These are phyloP conservation scores for Helleia helle DNA, from an alignment of 2,888 invertebrate species.

Conservation along the genomic window DNA sequence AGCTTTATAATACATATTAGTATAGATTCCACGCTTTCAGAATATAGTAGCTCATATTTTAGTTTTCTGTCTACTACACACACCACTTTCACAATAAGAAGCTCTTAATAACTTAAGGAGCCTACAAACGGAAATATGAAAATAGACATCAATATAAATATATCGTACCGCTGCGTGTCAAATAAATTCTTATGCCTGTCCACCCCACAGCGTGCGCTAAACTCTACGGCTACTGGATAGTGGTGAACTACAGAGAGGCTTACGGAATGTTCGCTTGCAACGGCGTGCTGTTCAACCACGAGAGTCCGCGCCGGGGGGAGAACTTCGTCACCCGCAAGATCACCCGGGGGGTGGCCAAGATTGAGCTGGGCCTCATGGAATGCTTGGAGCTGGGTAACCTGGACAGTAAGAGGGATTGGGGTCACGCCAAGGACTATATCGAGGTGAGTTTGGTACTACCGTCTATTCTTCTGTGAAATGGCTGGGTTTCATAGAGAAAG, in stretches of 20 bases:
- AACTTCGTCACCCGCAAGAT: constrained; percentile 99
- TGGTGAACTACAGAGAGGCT: constrained; percentile 95
- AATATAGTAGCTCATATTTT: too few species aligned
- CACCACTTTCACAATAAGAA: too few species aligned
- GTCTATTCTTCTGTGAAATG: not conserved
- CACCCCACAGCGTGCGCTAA: constrained; percentile 88
- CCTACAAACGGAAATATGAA: too few species aligned
- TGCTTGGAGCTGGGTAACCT: constrained; percentile 93
- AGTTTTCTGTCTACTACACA: too few species aligned
- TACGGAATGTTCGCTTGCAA: constrained; percentile 97
- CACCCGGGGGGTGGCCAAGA: constrained; percentile 97
- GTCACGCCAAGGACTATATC: constrained; percentile 96
- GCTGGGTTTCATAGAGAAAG: too few species aligned
- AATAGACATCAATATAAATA: too few species aligned
- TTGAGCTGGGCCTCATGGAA: constrained; percentile 89
- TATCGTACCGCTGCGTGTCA: too few species aligned
- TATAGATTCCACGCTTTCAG: too few species aligned
- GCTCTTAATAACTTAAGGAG: too few species aligned
- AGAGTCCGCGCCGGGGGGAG: constrained; percentile 95
- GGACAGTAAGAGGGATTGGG: constrained; percentile 98
- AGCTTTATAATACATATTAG: too few species aligned
- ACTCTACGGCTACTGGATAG: constrained; percentile 96
- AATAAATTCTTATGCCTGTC: too few species aligned
- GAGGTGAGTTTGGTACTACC: constrained; percentile 77
- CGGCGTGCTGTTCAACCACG: constrained; percentile 97